A percentile compares a stretch with the other conserved stretches of the same genome.
Conservation (phyloP, 53 echinoderm and acorn worm genomes). For the Henricia sp. region DNA sequence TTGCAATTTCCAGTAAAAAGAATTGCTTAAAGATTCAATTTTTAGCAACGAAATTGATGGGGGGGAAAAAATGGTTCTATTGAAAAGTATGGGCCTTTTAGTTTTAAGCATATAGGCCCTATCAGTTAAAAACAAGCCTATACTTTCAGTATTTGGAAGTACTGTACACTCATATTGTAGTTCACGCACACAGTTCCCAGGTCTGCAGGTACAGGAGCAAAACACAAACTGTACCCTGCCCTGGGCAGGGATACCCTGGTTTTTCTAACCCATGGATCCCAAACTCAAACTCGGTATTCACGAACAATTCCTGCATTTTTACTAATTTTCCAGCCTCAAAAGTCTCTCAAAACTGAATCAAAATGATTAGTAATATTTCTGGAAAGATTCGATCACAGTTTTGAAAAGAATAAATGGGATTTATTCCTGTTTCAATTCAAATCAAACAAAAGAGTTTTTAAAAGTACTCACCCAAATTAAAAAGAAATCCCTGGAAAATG, state of each 20-base stretch:
- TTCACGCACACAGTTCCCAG: no score
- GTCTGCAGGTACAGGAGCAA: no score
- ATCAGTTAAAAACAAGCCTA: no score
- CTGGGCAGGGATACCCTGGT: constrained; percentile 64
- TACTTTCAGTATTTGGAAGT: no score
- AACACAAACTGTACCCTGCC: background rate
- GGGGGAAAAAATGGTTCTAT: no score
- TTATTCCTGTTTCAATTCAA: background rate
- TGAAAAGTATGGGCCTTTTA: no score
- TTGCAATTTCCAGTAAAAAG: no score
- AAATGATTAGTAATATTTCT: constrained; percentile 40
- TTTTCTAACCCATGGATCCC: background rate
- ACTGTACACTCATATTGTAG: no score
- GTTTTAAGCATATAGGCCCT: no score
- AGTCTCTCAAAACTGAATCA: background rate
- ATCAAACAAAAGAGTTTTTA: constrained; percentile 7
- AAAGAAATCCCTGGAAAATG: constrained; percentile 62
- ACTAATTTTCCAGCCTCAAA: background rate
- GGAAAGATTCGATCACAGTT: background rate
- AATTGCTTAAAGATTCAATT: no score
- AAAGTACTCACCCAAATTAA: constrained; percentile 55
- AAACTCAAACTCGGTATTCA: constrained; percentile 26
- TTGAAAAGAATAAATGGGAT: background rate
- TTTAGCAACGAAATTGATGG: no score
- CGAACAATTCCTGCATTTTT: constrained; percentile 21